Percentiles rank a stretch among this genome's conserved stretches.
These are phyloP conservation scores for Apolygus lucorum DNA, from an alignment of 1,140 invertebrate species.

Conservation along the genomic window DNA sequence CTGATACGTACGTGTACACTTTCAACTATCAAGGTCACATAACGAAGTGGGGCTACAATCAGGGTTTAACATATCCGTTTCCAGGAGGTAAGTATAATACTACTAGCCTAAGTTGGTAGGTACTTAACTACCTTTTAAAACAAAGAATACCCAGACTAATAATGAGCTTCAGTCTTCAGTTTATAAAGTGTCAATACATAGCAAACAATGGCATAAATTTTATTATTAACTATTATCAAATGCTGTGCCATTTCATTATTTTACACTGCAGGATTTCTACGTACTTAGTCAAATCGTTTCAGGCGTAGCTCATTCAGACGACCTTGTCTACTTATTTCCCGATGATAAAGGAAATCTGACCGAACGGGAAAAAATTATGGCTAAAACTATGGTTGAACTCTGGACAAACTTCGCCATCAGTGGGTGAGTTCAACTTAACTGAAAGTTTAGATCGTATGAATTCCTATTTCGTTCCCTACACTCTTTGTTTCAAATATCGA, in stretches of 20 bases:
- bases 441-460: too few species aligned
- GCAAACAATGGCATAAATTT: too few species aligned
- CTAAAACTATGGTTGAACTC: conserved; percentile 41
- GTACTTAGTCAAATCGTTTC: conserved; percentile 24
- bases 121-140: too few species aligned
- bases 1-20: conserved; percentile 33
- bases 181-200: not conserved
- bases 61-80: conserved; percentile 32
- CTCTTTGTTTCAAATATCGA: too few species aligned
- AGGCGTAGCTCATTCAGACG: conserved; percentile 44
- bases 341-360: conserved; percentile 34
- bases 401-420: conserved; percentile 41
- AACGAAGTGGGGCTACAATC: conserved; percentile 34
- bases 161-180: too few species aligned
- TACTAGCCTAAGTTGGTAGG: too few species aligned
- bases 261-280: not conserved
- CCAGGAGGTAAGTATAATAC: conserved; percentile 31
- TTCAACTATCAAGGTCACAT: conserved; percentile 35
- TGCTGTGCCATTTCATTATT: too few species aligned
- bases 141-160: too few species aligned
- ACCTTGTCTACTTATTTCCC: conserved; percentile 43
- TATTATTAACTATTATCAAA: too few species aligned
- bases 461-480: too few species aligned
- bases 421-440: conserved; percentile 37
- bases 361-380: conserved; percentile 37